Conservation (phyloP, 2,797 vertebrate genomes). For the Cryptoblepharus egeriae region DNA sequence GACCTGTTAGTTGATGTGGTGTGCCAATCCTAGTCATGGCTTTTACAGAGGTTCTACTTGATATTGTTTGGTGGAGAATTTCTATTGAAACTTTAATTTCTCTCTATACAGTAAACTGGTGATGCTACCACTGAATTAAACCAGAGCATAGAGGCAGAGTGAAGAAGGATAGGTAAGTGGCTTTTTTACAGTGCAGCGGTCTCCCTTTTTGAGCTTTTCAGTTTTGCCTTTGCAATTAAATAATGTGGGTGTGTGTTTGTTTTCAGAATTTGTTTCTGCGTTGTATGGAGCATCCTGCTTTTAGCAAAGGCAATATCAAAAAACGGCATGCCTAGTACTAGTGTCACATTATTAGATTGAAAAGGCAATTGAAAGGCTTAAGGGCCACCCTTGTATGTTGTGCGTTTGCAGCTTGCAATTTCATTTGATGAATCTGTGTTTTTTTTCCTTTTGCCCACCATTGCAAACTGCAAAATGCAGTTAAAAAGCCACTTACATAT, state of each 20-base stretch:
- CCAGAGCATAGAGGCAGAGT: not conserved
- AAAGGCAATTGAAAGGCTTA: slow-evolving; percentile 23
- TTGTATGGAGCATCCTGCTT: not conserved
- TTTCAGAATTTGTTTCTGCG: not conserved
- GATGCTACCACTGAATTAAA: not conserved
- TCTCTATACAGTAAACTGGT: not conserved
- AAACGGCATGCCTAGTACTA: not conserved
- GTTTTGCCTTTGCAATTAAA: slow-evolving; percentile 25
- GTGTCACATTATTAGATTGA: not conserved
- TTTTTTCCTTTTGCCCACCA: not conserved
- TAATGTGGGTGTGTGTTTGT: not conserved
- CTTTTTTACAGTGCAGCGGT: slow-evolving; percentile 6
- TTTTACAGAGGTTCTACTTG: not conserved
- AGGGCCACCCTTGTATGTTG: not conserved
- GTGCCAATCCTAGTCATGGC: not conserved
- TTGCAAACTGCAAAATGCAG: slow-evolving; percentile 9
- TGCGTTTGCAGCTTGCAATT: not conserved
- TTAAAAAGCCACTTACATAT: slow-evolving; percentile 19
- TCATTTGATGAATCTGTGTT: not conserved
- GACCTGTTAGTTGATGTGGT: too few relatives aligned
- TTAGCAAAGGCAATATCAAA: not conserved
- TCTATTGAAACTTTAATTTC: not conserved
- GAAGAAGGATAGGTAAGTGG: not conserved
- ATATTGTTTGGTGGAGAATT: not conserved
- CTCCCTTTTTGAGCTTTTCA: not conserved